Evolutionary conservation across 1,140 invertebrate species (phyloP).

Genomic region (Planococcus citri): DNA sequence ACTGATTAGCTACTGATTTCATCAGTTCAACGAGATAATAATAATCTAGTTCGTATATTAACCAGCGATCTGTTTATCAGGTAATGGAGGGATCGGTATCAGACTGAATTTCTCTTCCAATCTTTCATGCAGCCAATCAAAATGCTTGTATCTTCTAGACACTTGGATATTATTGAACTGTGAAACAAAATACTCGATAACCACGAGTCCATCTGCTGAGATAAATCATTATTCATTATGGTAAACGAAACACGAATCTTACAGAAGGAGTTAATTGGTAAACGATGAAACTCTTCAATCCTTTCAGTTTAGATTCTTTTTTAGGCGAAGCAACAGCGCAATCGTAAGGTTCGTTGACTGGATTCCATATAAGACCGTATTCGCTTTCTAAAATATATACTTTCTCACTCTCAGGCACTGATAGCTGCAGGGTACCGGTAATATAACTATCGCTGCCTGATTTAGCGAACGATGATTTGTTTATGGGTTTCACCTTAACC

Average conservation of each 20-base stretch:
- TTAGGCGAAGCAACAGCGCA: constrained; percentile 88
- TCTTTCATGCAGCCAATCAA: constrained; percentile 94
- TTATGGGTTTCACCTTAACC: constrained; percentile 38
- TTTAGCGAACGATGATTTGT: constrained; percentile 76
- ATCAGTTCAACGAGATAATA: too few species aligned
- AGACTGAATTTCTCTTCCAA: constrained; percentile 86
- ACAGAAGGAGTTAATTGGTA: constrained; percentile 88
- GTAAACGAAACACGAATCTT: constrained; percentile 30
- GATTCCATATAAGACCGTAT: constrained; percentile 56
- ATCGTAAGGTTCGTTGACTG: constrained; percentile 54
- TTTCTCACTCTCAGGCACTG: constrained; percentile 59
- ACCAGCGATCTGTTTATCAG: constrained; percentile 93
- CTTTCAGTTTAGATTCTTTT: constrained; percentile 93
- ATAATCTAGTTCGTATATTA: too few species aligned
- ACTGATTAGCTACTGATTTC: too few species aligned
- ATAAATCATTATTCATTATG: too few species aligned
- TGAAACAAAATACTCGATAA: constrained; percentile 25
- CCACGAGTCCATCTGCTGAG: neutral
- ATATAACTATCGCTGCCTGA: constrained; percentile 84
- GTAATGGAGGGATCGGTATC: constrained; percentile 88
- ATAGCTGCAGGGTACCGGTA: constrained; percentile 50
- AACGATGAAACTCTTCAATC: constrained; percentile 92
- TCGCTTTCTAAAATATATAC: constrained; percentile 57
- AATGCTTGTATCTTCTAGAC: constrained; percentile 93
- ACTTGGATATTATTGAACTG: constrained; percentile 87